These are phyloP conservation scores for Caenorhabditis sp. DNA, from an alignment of 2,888 invertebrate species.

Conservation along the genomic window DNA sequence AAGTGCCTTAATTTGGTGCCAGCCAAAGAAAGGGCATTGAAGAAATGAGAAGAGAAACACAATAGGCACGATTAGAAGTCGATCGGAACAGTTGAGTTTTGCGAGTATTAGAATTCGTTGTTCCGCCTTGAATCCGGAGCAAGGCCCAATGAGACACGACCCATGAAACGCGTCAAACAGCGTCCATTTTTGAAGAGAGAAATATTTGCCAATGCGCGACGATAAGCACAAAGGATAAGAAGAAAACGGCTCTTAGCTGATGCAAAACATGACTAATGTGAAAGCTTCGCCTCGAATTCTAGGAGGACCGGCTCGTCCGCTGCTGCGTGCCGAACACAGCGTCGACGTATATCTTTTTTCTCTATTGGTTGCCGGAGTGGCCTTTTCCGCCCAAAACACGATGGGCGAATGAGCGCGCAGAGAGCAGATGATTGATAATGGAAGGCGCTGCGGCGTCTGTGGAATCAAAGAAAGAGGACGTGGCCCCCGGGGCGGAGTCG, in stretches of 20 bases:
- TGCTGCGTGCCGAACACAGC: constrained; percentile 20
- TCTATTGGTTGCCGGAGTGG: constrained; percentile 34
- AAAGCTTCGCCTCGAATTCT: constrained; percentile 32
- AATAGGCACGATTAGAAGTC: constrained; percentile 35
- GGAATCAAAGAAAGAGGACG: constrained; percentile 24
- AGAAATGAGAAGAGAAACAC: constrained; percentile 29
- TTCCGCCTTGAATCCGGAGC: constrained; percentile 2
- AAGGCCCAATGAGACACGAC: background rate
- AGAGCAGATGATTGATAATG: constrained; percentile 54
- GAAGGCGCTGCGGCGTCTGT: constrained; percentile 12
- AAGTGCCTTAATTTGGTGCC: constrained; percentile 53
- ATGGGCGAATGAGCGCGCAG: constrained; percentile 36
- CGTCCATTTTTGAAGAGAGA: constrained; percentile 27
- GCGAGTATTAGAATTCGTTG: background rate
- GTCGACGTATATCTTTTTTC: constrained; percentile 34
- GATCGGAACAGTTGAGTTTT: constrained; percentile 7
- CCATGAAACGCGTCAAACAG: constrained; percentile 11
- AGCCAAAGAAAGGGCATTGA: constrained; percentile 29
- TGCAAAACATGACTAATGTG: constrained; percentile 53
- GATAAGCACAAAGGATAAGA: constrained; percentile 37
- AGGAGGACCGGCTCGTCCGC: background rate
- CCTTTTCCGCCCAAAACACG: constrained; percentile 26
- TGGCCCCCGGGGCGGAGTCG: constrained; percentile 4
- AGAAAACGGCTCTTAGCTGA: constrained; percentile 30
- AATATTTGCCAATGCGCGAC: constrained; percentile 31